Evolutionary conservation across 2,888 invertebrate species (phyloP), one percentile per base, ranked within the genome.

Genomic region (Cepaea hortensis): DNA sequence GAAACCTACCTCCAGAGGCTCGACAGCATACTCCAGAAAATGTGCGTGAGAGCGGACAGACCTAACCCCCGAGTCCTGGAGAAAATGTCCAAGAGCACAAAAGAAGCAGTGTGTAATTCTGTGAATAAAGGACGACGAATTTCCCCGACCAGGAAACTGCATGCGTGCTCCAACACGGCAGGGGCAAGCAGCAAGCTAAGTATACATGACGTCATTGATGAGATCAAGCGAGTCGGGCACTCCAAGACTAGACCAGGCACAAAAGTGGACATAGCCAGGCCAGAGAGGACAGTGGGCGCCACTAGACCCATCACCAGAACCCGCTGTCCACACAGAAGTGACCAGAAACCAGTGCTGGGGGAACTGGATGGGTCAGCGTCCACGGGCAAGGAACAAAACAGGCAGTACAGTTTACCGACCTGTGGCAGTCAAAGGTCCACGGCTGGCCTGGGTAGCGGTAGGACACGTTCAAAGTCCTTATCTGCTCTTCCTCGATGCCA

Each of bases 1-100:
- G 81, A 81, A n/a, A 20, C 13, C 20, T 81, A 70, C n/a, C 46
- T 81, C 50, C 18, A 81, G n/a, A 70, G 11, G n/a, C 46, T 81
- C 11, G 81, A 81, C 23, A 48, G 6, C 11, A 50, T 68, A 48
- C 68, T 81, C 46, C 20, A 68, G n/a, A 50, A n/a, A 68, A 70
- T 61, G 65, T 18, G 70, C n/a, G 2, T 9, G 7, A 15, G 20
- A 20, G 48, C 1, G 5, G 68, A 68, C n/a, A 81, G 48, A 35
- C 70, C 4, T 15, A 5, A 9, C 7, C 13, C 48, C 3, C 23
- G 48, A 23, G 11, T 9, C 7, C 0, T 11, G 20, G 81, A 81
- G 50, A 68, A 13, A 50, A 70, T 7, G 20, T 3, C n/a, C 18
- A 70, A 13, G 0, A 70, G 5, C 11, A 62, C 50, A 50, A 81